Conservation (phyloP, 2,797 vertebrate species). For the Lepilemur ruficaudatus region DNA sequence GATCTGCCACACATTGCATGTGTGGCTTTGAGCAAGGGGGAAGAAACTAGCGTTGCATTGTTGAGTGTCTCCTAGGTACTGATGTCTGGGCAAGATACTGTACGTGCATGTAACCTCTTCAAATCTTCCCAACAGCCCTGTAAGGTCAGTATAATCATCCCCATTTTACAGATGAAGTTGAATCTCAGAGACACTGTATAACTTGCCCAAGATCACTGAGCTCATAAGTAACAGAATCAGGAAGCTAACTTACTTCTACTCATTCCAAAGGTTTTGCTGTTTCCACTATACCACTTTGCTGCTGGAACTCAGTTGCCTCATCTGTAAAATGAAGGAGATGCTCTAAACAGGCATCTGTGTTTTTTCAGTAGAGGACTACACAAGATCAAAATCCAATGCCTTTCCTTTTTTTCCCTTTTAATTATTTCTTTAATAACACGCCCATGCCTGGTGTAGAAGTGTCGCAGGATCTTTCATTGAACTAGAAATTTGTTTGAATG, state of each 20-base stretch:
- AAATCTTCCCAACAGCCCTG: not conserved
- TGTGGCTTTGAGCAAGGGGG: not conserved
- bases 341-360: not conserved
- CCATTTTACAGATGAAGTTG: not conserved
- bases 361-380: not conserved
- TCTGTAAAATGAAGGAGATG: not conserved
- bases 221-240: not conserved
- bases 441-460: not conserved
- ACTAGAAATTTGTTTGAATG: not conserved
- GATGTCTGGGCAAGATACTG: not conserved
- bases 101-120: not conserved
- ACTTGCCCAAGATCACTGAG: not conserved
- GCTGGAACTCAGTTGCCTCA: not conserved
- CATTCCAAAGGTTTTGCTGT: not conserved
- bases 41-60: not conserved
- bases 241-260: not conserved
- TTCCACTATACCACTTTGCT: not conserved
- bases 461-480: not conserved
- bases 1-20: not conserved
- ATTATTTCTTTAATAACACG: not conserved
- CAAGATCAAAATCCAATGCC: not conserved
- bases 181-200: not conserved
- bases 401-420: not conserved
- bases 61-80: not conserved
- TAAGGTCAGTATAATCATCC: not conserved